phyloP scores from a whole-genome alignment of 2,888 invertebrate genomes.

The Leucozona laternaria region DNA sequence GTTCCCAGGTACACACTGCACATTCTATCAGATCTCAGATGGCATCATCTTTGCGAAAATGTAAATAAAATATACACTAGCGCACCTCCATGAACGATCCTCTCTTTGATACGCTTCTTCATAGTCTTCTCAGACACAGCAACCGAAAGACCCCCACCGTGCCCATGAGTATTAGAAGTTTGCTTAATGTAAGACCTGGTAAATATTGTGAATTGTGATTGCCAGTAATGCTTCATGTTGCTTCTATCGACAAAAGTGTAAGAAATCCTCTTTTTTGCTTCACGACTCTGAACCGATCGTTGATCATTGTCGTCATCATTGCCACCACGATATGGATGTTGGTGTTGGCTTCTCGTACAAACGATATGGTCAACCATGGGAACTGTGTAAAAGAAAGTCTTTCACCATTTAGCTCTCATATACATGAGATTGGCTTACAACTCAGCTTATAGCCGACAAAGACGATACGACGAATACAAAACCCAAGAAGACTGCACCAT shows the following conservation, averaged over 20 bases:
- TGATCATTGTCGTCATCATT: slow-evolving; percentile 41
- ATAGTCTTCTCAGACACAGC: neutral
- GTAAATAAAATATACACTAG: slow-evolving; percentile 57
- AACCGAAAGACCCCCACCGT: slow-evolving; percentile 15
- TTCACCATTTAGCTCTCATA: slow-evolving; percentile 66
- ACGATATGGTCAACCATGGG: slow-evolving; percentile 68
- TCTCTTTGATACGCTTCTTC: slow-evolving; percentile 25
- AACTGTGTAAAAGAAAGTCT: slow-evolving; percentile 75
- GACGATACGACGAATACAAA: slow-evolving; percentile 23
- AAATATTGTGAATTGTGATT: slow-evolving; percentile 58
- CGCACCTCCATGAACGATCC: slow-evolving; percentile 39
- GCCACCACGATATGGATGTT: slow-evolving; percentile 33
- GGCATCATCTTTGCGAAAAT: slow-evolving; percentile 54
- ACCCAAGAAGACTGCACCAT: slow-evolving; percentile 7
- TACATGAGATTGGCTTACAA: slow-evolving; percentile 55
- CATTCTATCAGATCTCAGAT: slow-evolving; percentile 63
- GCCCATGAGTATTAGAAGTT: slow-evolving; percentile 53
- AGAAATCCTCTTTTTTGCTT: slow-evolving; percentile 44
- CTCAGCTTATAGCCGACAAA: slow-evolving; percentile 63
- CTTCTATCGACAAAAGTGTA: slow-evolving; percentile 53
- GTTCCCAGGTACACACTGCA: slow-evolving; percentile 47
- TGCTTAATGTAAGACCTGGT: slow-evolving; percentile 49
- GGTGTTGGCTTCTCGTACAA: slow-evolving; percentile 1
- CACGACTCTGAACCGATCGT: slow-evolving; percentile 62
- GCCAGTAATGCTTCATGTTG: slow-evolving; percentile 37